These are phyloP conservation scores for Aplysia californica DNA, from an alignment of 1,140 invertebrate genomes.

Conservation along the genomic window DNA sequence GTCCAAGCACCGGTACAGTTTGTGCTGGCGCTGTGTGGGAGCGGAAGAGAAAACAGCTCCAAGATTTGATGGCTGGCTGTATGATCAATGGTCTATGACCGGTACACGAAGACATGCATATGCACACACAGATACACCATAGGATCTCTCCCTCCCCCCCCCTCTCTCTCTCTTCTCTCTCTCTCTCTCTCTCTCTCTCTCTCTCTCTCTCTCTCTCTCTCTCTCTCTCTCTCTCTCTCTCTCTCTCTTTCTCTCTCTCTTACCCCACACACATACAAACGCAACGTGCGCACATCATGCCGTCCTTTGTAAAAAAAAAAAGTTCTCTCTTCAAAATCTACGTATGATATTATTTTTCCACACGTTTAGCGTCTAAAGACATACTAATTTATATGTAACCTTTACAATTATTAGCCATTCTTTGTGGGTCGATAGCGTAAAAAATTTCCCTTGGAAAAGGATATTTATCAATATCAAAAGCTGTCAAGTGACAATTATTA, in stretches of 20 bases:
- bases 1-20: background rate
- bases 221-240: background rate
- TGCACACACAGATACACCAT: background rate
- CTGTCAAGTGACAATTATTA: too few species aligned
- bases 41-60: background rate
- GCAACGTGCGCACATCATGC: too few species aligned
- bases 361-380: too few species aligned
- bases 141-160: background rate
- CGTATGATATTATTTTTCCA: too few species aligned
- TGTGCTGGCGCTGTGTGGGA: background rate
- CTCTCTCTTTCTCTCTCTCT: slow-evolving; percentile 7
- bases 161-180: background rate
- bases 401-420: too few species aligned
- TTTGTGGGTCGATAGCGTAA: too few species aligned
- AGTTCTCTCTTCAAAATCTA: too few species aligned
- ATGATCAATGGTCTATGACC: background rate
- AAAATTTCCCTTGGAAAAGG: too few species aligned
- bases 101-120: background rate
- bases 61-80: background rate
- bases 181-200: background rate
- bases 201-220: slow-evolving; percentile 18
- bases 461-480: too few species aligned
- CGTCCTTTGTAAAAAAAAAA: too few species aligned
- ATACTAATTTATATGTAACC: too few species aligned
- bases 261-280: background rate